Evolutionary conservation across 2,888 invertebrate genomes (phyloP), one percentile per base, ranked within the genome.

Genomic region (Drosophila yooni): DNA sequence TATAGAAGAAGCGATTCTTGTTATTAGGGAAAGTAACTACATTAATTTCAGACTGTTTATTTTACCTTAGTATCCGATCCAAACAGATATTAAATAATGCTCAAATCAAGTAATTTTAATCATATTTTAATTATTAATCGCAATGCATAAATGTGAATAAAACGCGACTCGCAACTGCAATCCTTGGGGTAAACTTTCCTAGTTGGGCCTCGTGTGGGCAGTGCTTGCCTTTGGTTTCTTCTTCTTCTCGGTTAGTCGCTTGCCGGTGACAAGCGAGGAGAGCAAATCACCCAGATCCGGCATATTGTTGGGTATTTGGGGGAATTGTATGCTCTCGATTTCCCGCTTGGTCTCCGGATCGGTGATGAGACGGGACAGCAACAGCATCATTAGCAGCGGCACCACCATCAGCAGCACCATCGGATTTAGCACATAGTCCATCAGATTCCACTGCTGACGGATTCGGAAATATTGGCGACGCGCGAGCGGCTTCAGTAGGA

Each of bases 381-480:
- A 94, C 95, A 99, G 96, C 83, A 99, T 97, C 11, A 99, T 94
- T 3, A 99, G 91, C 18, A 99, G 94, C 0, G 99, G 99, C 76
- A 99, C 92, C 36, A 99, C 95, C 98, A 99, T 99, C 96, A 99
- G 98, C 73, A 99, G 94, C 2, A 99, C 97, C 98, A 99, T 98
- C 1, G 99, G 99, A 93, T 97, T 99, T 92, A 99, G 96, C 25
- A 99, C 93, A 92, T 99, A 97, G 93, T 99, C 99, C 0, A 98
- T 98, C 6, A 99, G 94, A 82, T 88, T 77, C 99, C 99, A 99
- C 91, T 99, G 98, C 92, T 99, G 99, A 43, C 99, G 94, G 18
- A 95, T 94, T 94, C 98, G 97, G 94, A 99, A 99, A 93, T 97
- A 98, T 76, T 95, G 95, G 82, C 96, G 96, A 82, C 95, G 96